Percentiles rank a stretch among this genome's conserved stretches.
phyloP scores from a whole-genome alignment of 1,140 invertebrate species.

The Habropoda laboriosa region DNA sequence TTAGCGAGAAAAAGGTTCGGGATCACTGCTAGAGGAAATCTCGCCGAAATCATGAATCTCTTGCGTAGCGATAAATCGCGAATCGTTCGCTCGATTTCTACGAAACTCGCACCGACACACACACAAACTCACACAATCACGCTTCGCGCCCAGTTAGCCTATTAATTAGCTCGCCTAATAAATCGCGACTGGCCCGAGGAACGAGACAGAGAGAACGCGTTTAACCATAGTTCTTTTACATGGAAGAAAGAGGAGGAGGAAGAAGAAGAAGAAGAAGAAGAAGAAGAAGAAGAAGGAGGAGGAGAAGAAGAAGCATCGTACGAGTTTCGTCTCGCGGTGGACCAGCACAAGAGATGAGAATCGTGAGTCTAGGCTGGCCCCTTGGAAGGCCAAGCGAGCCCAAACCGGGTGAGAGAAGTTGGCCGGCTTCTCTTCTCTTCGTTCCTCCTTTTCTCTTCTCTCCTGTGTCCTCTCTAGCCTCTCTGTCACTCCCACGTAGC shows the following conservation, averaged over 20 bases:
- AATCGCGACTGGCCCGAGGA: conserved; percentile 62
- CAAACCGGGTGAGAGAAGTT: conserved; percentile 68
- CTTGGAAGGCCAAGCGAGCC: conserved; percentile 54
- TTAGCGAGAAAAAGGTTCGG: conserved; percentile 8
- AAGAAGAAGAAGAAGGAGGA: conserved; percentile 31
- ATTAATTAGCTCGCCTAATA: conserved; percentile 78
- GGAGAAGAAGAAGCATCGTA: conserved; percentile 53
- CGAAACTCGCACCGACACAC: conserved; percentile 57
- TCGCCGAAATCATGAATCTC: conserved; percentile 38
- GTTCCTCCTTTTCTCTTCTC: conserved; percentile 33
- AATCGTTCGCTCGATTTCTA: conserved; percentile 68
- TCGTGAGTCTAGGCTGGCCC: conserved; percentile 62
- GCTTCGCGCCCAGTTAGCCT: conserved; percentile 62
- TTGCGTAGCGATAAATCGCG: conserved; percentile 61
- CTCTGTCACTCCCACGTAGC: conserved; percentile 27
- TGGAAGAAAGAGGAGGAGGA: neutral
- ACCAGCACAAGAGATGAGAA: conserved; percentile 64
- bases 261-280: conserved; percentile 8
- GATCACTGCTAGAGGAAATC: conserved; percentile 19
- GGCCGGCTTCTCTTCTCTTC: conserved; percentile 49
- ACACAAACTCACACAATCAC: conserved; percentile 17
- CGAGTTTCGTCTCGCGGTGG: conserved; percentile 65
- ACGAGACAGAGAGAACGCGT: conserved; percentile 1
- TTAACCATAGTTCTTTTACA: conserved; percentile 13
- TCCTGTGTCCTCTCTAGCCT: conserved; percentile 34